These are phyloP conservation scores for Philonicus albiceps DNA, from an alignment of 2,888 invertebrate genomes.

Conservation along the genomic window DNA sequence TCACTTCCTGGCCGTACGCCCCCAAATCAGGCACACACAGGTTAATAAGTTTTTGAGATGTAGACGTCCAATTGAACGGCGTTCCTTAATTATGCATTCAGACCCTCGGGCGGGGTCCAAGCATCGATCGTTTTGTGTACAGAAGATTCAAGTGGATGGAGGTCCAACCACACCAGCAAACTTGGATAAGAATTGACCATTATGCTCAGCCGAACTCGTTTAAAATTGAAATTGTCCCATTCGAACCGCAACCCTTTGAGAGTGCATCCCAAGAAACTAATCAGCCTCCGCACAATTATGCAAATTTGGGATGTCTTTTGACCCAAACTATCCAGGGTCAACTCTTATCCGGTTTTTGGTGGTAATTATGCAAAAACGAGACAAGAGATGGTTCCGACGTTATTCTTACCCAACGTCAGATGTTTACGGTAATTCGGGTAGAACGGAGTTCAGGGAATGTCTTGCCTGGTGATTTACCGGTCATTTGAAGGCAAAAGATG, in stretches of 20 bases:
- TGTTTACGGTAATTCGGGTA: background rate
- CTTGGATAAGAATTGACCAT: background rate
- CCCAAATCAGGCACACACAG: background rate
- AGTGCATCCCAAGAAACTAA: background rate
- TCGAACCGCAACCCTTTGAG: background rate
- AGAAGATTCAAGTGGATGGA: background rate
- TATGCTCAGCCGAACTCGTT: background rate
- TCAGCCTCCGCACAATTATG: background rate
- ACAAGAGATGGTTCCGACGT: background rate
- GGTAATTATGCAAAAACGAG: slow-evolving; percentile 37
- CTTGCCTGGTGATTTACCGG: background rate
- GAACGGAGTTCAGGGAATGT: background rate
- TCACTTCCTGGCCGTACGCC: background rate
- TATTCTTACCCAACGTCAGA: background rate
- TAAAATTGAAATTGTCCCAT: slow-evolving; percentile 22
- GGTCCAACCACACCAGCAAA: background rate
- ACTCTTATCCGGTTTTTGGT: background rate
- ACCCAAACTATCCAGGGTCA: background rate
- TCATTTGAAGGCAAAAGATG: background rate
- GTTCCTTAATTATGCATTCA: slow-evolving; percentile 22
- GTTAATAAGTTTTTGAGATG: slow-evolving; percentile 31
- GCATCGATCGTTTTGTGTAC: background rate
- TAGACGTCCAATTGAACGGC: slow-evolving; percentile 1
- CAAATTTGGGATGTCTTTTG: background rate
- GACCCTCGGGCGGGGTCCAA: background rate